Conservation (phyloP, 2,797 vertebrate species). For the Epinephelus malabaricus region DNA sequence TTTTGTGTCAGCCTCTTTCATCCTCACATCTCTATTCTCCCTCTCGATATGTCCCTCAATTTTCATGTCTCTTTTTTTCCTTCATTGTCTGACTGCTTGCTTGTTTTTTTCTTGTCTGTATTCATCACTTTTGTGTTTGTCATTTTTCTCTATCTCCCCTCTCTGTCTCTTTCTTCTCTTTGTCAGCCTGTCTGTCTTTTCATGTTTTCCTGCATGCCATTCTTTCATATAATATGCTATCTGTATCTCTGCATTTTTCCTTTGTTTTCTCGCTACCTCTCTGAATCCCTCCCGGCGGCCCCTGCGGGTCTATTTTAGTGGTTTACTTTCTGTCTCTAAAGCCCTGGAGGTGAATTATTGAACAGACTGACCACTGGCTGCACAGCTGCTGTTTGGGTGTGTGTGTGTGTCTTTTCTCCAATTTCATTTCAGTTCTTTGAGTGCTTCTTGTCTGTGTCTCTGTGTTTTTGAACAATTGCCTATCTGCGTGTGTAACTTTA, state of each 20-base stretch:
- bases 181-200: slow-evolving; percentile 14
- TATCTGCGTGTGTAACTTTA: not conserved
- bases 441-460: not conserved
- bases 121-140: slow-evolving; percentile 20
- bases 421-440: slow-evolving; percentile 11
- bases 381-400: slow-evolving; percentile 30
- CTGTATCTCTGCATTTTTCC: not conserved
- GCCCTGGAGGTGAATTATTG: slow-evolving; percentile 67
- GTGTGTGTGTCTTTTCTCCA: slow-evolving; percentile 33
- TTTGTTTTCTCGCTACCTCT: not conserved
- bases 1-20: slow-evolving; percentile 31
- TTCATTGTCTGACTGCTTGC: slow-evolving; percentile 25
- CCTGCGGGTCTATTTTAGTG: slow-evolving; percentile 45
- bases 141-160: not conserved
- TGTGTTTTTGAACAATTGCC: not conserved
- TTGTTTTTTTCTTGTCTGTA: slow-evolving; percentile 29
- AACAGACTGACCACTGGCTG: slow-evolving; percentile 62
- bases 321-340: slow-evolving; percentile 46
- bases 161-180: slow-evolving; percentile 6
- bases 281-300: not conserved
- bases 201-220: slow-evolving; percentile 2
- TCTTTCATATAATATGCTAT: slow-evolving; percentile 9
- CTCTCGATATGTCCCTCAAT: slow-evolving; percentile 30
- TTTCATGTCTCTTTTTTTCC: slow-evolving; percentile 9
- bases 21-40: slow-evolving; percentile 22